phyloP scores from a whole-genome alignment of 2,888 invertebrate genomes.

The Tuta absoluta region DNA sequence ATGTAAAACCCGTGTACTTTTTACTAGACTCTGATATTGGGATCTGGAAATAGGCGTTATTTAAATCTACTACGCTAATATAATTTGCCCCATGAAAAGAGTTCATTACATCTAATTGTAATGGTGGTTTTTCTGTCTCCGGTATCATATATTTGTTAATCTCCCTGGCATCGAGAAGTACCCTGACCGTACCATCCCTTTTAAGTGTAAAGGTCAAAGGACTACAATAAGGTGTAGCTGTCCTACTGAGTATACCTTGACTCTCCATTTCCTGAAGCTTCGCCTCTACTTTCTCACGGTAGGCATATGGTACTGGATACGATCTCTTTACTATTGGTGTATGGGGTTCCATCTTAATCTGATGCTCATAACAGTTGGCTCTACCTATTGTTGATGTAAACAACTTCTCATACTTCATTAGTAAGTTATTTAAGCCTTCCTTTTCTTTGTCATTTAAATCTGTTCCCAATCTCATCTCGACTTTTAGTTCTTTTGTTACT shows the following conservation, averaged over 20 bases:
- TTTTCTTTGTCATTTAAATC: neutral
- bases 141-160: neutral
- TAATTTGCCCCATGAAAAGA: neutral
- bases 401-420: neutral
- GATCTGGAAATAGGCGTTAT: slow-evolving; percentile 17
- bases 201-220: slow-evolving; percentile 34
- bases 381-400: slow-evolving; percentile 18
- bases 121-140: neutral
- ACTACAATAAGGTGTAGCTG: slow-evolving; percentile 35
- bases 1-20: slow-evolving; percentile 1
- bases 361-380: slow-evolving; percentile 21
- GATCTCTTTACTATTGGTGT: slow-evolving; percentile 2
- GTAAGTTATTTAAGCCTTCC: neutral
- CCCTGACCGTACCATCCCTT: neutral
- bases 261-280: slow-evolving; percentile 8
- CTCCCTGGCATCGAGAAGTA: neutral
- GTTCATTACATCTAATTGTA: neutral
- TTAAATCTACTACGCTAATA: neutral
- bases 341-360: slow-evolving; percentile 10
- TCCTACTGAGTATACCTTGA: slow-evolving; percentile 32
- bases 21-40: neutral
- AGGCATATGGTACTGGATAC: slow-evolving; percentile 22
- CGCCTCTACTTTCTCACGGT: slow-evolving; percentile 12
- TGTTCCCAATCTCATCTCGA: neutral
- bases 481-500: neutral